Base-by-base conservation (phyloP, 2,797 vertebrate genomes). In the Setipinna tenuifilis region DNA sequence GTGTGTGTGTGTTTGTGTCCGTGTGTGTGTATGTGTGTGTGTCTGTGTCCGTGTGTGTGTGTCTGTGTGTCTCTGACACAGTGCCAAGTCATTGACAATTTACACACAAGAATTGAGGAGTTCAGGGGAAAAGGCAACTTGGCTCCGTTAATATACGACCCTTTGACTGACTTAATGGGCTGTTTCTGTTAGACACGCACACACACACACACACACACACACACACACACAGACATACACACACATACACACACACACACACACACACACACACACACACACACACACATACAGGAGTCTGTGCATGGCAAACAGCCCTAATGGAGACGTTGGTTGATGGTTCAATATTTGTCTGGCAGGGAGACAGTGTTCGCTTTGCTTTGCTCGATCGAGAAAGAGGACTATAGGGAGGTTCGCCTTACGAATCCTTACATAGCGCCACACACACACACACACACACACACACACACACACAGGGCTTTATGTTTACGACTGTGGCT, bases 211-310 rank as follows among this genome's bases (percentile, higher is more conserved):
- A 48, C 46, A 48, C 46, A 48, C 46, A 48, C 46, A 48, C 46
- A 48, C 46, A 48, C 46, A 48, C 46, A 48, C 46, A 48, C 46
- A 48, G 4, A 48, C 85, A 68, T 41, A 46, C 82, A 83, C 57
- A 68, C 19, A 54, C 87, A 85, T 83, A 86, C 84, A 48, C 46
- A 48, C 46, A 85, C 82, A 87, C 83, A 84, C 58, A 41, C 58
- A 68, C 84, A 83, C 59, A 82, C 58, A 85, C 7, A 57, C 2
- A 19, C 87, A 48, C 87, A 16, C 82, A 68, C 75, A 68, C 83
- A 68, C 82, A 35, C 41, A 75, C 50, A 48, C 46, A 54, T 7
- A 54, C 2, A 75, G 68, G 31, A 19, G 68, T 31, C 17, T 75
- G 16, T 75, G 16, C 31, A 75, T 75, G 17, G 28, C 28, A 75